Conservation (phyloP, 2,888 invertebrate species). For the Eurytoma californica region DNA sequence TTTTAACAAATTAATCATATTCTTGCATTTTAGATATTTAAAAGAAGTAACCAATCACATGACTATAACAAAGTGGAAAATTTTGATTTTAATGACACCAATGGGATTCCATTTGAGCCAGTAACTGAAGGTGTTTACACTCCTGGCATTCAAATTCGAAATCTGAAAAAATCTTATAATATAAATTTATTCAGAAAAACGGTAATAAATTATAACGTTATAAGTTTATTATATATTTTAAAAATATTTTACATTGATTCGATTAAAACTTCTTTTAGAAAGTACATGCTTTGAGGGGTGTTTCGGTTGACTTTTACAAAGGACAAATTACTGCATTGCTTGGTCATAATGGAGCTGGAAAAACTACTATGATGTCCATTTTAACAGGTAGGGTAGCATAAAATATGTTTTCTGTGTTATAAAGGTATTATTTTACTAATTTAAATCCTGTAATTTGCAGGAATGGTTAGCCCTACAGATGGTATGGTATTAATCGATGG, state of each 20-base stretch:
- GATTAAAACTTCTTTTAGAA: slow-evolving; percentile 27
- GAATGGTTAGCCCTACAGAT: slow-evolving; percentile 81
- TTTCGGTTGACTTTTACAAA: slow-evolving; percentile 79
- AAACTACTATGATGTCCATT: slow-evolving; percentile 94
- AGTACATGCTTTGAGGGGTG: slow-evolving; percentile 59
- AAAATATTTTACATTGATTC: neutral
- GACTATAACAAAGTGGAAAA: slow-evolving; percentile 17
- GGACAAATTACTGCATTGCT: slow-evolving; percentile 89
- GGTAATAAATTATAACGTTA: slow-evolving; percentile 50
- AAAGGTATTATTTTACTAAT: neutral
- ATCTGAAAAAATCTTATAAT: slow-evolving; percentile 72
- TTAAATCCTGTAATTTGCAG: neutral
- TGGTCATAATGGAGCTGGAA: slow-evolving; percentile 91
- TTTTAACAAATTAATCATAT: neutral
- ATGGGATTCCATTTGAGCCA: slow-evolving; percentile 68
- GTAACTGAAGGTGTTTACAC: slow-evolving; percentile 63
- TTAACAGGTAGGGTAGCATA: slow-evolving; percentile 78
- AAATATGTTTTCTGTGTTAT: neutral
- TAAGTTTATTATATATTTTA: neutral
- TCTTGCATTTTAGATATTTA: neutral
- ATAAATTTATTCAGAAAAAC: slow-evolving; percentile 62
- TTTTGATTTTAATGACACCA: neutral
- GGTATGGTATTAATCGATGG: slow-evolving; percentile 84
- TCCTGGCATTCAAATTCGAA: slow-evolving; percentile 77
- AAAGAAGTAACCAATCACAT: neutral